Percentiles rank a stretch among this genome's conserved stretches.
Conservation (phyloP, 1,140 invertebrate species). For the Caenorhabditis latens region DNA sequence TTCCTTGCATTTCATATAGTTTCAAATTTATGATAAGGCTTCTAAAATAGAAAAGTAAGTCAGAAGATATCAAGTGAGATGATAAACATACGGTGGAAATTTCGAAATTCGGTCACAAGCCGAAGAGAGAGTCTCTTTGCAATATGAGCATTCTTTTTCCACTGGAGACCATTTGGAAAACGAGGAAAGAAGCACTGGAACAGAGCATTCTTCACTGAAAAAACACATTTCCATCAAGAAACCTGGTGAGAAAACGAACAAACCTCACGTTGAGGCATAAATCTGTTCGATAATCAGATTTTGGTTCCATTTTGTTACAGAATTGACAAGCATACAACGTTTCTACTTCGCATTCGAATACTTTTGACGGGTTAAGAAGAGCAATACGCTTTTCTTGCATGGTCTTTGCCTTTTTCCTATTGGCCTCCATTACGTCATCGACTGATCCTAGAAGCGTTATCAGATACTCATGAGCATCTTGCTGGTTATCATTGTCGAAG, state of each 20-base stretch:
- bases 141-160: constrained; percentile 2
- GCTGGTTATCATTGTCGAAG: neutral
- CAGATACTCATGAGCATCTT: constrained; percentile 22
- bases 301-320: neutral
- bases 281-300: neutral
- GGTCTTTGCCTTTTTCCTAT: neutral
- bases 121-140: neutral
- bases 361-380: neutral
- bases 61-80: neutral
- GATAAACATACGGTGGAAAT: neutral
- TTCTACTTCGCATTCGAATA: neutral
- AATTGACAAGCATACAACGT: neutral
- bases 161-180: neutral
- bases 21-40: neutral
- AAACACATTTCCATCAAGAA: neutral
- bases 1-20: neutral
- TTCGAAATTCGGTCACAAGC: neutral
- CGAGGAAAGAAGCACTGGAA: neutral
- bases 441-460: neutral
- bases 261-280: neutral
- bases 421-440: neutral
- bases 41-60: neutral
- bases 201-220: neutral
- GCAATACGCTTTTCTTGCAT: neutral
- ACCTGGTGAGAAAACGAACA: neutral